These are phyloP conservation scores for Temnothorax longispinosus DNA, from an alignment of 1,140 invertebrate genomes.

Conservation along the genomic window DNA sequence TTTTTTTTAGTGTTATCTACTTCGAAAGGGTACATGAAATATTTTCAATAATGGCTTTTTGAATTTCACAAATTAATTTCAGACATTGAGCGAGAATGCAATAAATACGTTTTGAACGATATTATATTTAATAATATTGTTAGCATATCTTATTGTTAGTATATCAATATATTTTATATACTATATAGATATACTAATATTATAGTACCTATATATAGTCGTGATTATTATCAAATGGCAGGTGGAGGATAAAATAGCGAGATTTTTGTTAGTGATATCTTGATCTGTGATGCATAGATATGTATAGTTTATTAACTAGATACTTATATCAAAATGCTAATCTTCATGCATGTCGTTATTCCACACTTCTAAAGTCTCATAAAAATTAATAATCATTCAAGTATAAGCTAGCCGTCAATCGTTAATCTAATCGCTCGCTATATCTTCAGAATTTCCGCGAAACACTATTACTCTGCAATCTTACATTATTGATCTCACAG, in stretches of 20 bases:
- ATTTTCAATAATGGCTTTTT: not conserved
- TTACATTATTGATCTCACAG: constrained; percentile 9
- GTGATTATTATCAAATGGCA: not conserved
- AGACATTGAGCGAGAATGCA: too few relatives aligned
- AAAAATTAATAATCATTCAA: constrained; percentile 37
- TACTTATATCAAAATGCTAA: constrained; percentile 45
- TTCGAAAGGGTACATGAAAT: not conserved
- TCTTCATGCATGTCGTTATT: constrained; percentile 5
- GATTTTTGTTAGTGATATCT: constrained; percentile 14
- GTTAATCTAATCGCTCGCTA: constrained; percentile 1
- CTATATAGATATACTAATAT: not conserved
- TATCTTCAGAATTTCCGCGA: constrained; percentile 44
- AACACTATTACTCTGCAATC: constrained; percentile 7
- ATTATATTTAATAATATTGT: not conserved
- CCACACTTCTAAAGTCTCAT: not conserved
- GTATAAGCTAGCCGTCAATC: not conserved
- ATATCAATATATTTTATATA: not conserved
- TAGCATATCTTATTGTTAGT: not conserved
- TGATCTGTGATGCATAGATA: constrained; percentile 11
- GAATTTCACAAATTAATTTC: constrained; percentile 3
- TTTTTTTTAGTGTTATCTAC: not conserved
- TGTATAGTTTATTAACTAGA: constrained; percentile 27
- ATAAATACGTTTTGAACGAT: not conserved
- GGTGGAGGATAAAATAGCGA: not conserved
- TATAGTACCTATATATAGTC: not conserved